Evolutionary conservation across 1,140 invertebrate genomes (phyloP), one percentile per base, ranked within the genome.

Genomic region (Halesus radiatus): DNA sequence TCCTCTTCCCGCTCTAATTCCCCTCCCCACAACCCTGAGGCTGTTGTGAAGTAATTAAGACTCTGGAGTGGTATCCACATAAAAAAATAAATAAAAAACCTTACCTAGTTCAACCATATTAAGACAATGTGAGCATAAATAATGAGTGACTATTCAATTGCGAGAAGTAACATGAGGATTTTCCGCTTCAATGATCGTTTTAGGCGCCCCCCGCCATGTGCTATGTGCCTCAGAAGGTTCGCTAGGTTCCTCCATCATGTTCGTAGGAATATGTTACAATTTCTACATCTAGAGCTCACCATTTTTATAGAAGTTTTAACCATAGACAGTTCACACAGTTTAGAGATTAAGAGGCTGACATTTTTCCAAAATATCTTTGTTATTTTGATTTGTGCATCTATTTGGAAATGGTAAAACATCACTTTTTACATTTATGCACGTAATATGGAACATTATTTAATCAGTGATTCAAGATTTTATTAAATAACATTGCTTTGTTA

Each of bases 291-390:
- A 68, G 64, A 68, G 32, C 10, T 37, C 74, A 58, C 72, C 29
- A 68, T 45, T 81, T 77, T 72, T 78, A 78, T 73, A 73, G 52
- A 52, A 56, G 22, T 81, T 37, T 78, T 70, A 66, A 78, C 76
- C 32, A 62, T 75, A 81, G 76, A 45, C 16, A 56, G 54, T 72
- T 52, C 75, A 81, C 80, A 72, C 58, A 60, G 58, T 54, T 54
- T 81, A 81, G 80, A 81, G 80, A 81, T 78, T 72, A 81, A 78
- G 80, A 81, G 80, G 80, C 80, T 81, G 80, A 81, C 45, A 53
- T 72, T 20, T 18, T 68, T n/a, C 16, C 15, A 26, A 26, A 68
- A 37, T 26, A n/a, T 22, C 52, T 20, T 74, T 22, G 10, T 50
- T 16, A 26, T 73, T 32, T 16, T 10, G 66, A 37, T 37, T 70